Evolutionary conservation across 53 echinoderm and acorn worm genomes (phyloP), one percentile per base, ranked within the genome.

Genomic region (Stichopus horrens): DNA sequence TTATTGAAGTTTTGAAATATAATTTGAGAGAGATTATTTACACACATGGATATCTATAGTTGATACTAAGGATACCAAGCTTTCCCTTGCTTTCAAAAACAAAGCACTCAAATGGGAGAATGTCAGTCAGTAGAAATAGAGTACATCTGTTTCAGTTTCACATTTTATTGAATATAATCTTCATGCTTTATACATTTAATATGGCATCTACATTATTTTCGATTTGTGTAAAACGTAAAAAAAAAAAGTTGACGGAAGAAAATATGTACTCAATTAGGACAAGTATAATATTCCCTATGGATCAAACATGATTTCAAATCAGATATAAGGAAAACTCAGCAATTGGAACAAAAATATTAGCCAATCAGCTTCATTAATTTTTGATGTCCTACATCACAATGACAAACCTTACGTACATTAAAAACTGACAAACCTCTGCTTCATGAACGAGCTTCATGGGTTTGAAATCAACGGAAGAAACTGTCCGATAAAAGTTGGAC

Each of bases 121-220:
- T 37, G 37, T 37, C 37, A 37, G 2, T 37, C 37, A 37, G 37
- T 37, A 37, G 37, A 37, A 37, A 37, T 37, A 1, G 37, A 37
- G 37, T 37, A 37, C 0, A 37, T 37, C 37, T 37, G 37, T 37
- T 37, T 37, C n/a, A 7, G 71, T 71, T 76, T 52, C 77, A 76
- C 77, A 76, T 76, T 76, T 51, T 76, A 76, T 76, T 76, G 10
- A 52, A 76, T 76, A 76, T 76, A 76, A 13, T 76, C 52, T 76
- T 85, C 85, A 85, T 85, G 85, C 85, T 85, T 85, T 85, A 67
- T 85, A 85, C 85, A 85, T 66, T 63, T 14, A 67, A 63, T 63
- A 67, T 68, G 22, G 56, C 81, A 81, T 81, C 22, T 81, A 21
- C 58, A 81, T 81, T 56, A 56, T 20, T 54, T 81, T 81, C 81